Conservation (phyloP, 2,888 invertebrate species). For the Nomada ferruginata region DNA sequence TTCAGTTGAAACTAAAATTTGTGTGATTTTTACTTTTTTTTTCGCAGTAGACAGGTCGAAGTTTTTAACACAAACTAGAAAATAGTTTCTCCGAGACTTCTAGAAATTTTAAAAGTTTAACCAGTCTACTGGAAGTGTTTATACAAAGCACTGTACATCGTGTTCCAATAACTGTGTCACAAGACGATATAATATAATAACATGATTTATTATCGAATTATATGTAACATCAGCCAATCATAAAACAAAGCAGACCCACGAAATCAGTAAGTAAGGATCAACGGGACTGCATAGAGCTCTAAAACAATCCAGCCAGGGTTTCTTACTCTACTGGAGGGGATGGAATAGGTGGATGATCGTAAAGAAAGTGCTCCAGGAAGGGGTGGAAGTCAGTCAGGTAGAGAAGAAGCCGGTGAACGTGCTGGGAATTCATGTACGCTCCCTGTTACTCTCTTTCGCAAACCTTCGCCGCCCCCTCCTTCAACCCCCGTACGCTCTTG, state of each 20-base stretch:
- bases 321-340: neutral
- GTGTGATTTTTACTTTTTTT: neutral
- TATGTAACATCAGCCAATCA: too few relatives aligned
- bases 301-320: conserved; percentile 46
- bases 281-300: conserved; percentile 21
- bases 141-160: too few relatives aligned
- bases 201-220: too few relatives aligned
- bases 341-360: conserved; percentile 52
- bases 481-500: conserved; percentile 36
- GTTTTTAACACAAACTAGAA: too few relatives aligned
- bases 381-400: conserved; percentile 73
- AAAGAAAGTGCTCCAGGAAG: conserved; percentile 57
- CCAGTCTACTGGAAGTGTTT: too few relatives aligned
- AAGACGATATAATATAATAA: too few relatives aligned
- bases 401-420: conserved; percentile 78
- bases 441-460: conserved; percentile 72
- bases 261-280: conserved; percentile 22
- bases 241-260: conserved; percentile 3
- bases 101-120: too few relatives aligned
- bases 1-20: neutral
- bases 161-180: too few relatives aligned
- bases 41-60: too few relatives aligned
- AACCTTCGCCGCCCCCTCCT: conserved; percentile 59
- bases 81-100: too few relatives aligned
- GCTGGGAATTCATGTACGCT: conserved; percentile 78